Evolutionary conservation across 2,888 invertebrate genomes (phyloP), one percentile per base, ranked within the genome.

Genomic region (Sycophila texana): DNA sequence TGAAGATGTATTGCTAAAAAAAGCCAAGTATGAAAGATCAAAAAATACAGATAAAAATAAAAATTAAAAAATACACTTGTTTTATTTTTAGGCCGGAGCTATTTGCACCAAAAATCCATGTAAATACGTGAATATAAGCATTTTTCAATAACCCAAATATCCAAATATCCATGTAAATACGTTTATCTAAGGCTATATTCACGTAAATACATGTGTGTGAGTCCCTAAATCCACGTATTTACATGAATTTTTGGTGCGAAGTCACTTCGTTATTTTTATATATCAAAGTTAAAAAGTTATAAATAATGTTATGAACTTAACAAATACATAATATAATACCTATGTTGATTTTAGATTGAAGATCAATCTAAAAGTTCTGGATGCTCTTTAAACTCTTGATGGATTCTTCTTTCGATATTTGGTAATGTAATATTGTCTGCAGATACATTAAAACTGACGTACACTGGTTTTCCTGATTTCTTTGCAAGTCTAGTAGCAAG

Each of bases 371-470:
- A 85, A 71, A 87, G 83, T 58, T 88, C 84, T 30, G 88, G 85
- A 80, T 85, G 83, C 0, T 83, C 79, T 18, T 84, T 84, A 2
- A 91, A 84, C 84, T 91, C 91, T 70, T 89, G 87, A 51, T 85
- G 83, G 26, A 91, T 83, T 68, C 86, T 86, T 53, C 84, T 88
- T 74, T 91, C 91, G 51, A 91, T 85, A 53, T 18, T 82, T 7
- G 85, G 87, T 60, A 89, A 78, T 4, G 82, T 83, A 7, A 85
- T 66, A 79, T 87, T 88, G 66, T 88, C 85, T 16, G 83, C 82
- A 20, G 83, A 81, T 10, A 90, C n/a, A 79, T 91, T 91, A 79
- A 88, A 90, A 79, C 91, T 91, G 47, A 91, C 87, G 76, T 89
- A 91, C 53, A 91, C 87, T 22, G 89, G 87, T 79, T 87, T 89